Conservation (phyloP, 2,888 invertebrate genomes). For the Myathropa florea region DNA sequence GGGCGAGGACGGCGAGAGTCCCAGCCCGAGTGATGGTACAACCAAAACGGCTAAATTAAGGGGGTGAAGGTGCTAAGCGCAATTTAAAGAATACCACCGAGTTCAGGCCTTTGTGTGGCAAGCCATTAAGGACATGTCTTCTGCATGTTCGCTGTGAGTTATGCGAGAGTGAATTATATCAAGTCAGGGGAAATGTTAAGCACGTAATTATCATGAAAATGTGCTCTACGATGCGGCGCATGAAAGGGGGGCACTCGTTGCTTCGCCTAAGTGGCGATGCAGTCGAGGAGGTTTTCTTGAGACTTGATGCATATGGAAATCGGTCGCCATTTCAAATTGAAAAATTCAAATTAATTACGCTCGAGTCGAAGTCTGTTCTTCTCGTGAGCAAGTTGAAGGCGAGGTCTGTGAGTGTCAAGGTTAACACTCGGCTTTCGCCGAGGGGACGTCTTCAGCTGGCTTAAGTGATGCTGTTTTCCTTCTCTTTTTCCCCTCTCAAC, state of each 20-base stretch:
- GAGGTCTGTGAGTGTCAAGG: background rate
- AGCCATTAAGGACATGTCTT: constrained; percentile 56
- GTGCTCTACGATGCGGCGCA: constrained; percentile 40
- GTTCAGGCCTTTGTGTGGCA: constrained; percentile 31
- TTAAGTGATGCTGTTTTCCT: too few relatives aligned
- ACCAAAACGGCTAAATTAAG: constrained; percentile 41
- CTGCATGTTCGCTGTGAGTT: constrained; percentile 44
- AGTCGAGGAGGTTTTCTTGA: background rate
- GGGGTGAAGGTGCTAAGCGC: constrained; percentile 58
- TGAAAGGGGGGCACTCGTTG: constrained; percentile 25
- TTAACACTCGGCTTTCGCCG: too few relatives aligned
- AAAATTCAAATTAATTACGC: background rate
- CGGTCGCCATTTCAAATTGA: background rate
- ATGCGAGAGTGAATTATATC: constrained; percentile 46
- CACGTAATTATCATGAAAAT: constrained; percentile 61
- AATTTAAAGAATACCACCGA: constrained; percentile 51
- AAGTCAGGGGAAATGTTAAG: constrained; percentile 56
- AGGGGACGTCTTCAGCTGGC: too few relatives aligned
- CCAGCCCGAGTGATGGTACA: background rate
- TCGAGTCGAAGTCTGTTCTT: background rate
- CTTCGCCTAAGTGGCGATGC: too few relatives aligned
- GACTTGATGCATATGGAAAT: background rate
- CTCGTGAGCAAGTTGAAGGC: background rate
- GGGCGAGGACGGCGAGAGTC: background rate
- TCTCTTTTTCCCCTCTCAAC: too few relatives aligned